A percentile compares a stretch with the other conserved stretches of the same genome.
Conservation (phyloP, 2,113 vertebrate genomes). For the Turdus rufiventris region DNA sequence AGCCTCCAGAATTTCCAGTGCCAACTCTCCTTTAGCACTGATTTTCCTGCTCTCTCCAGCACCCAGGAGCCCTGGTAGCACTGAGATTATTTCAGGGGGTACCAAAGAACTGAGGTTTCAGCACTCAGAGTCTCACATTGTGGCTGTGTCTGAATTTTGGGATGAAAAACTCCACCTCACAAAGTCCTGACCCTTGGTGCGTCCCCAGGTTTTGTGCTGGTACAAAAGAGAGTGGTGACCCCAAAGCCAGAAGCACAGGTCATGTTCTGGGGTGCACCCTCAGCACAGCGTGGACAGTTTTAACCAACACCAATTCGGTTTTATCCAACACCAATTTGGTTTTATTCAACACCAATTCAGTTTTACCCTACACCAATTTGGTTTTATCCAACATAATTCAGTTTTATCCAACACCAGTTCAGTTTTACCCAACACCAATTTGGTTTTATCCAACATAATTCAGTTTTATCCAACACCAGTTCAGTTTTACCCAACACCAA, state of each 20-base stretch:
- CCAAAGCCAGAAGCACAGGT: neutral
- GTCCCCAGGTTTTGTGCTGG: neutral
- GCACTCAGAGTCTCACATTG: accelerated
- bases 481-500: too few relatives aligned
- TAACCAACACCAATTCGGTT: neutral
- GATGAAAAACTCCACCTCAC: accelerated
- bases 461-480: too few relatives aligned
- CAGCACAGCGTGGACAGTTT: accelerated
- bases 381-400: too few relatives aligned
- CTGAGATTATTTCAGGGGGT: accelerated
- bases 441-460: too few relatives aligned
- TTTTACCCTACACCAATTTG: neutral
- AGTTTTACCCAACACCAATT: too few relatives aligned
- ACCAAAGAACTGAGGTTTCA: neutral
- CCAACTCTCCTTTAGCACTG: neutral
- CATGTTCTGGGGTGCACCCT: accelerated
- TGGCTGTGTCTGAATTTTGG: neutral
- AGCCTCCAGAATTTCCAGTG: neutral
- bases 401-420: too few relatives aligned
- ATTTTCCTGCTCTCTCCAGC: neutral
- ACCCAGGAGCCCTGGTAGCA: neutral
- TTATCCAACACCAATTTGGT: too few relatives aligned
- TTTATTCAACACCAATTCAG: too few relatives aligned
- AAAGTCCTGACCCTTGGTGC: neutral
- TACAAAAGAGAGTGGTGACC: neutral